Evolutionary conservation across 2,888 invertebrate species (phyloP), one percentile per base, ranked within the genome.

Genomic region (Brachynemurus nebulosus): DNA sequence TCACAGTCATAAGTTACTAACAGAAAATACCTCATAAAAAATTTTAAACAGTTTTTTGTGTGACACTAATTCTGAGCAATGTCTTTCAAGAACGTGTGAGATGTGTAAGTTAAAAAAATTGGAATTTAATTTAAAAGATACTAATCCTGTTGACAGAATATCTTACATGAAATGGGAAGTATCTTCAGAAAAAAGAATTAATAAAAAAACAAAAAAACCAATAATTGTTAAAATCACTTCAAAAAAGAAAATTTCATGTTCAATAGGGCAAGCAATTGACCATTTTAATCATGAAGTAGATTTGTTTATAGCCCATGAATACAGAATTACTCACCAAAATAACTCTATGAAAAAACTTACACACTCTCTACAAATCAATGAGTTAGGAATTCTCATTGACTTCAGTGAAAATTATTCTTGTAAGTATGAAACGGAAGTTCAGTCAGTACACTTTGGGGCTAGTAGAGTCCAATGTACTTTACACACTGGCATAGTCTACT

Each of bases 331-430:
- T 34, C 34, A 34, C 14, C 34, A 34, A 34, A 34, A 14, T 12
- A 11, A 12, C 12, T 12, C 12, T n/a, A 25, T n/a, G 8, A 25
- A 25, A 25, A 25, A 8, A 11, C n/a, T 25, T 8, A 9, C n/a
- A 11, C 8, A 34, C 6, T 12, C n/a, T 14, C 14, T 34, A 34
- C n/a, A 12, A 12, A 34, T 5, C 14, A 14, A 34, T 34, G 34
- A 34, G 14, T 34, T 34, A 34, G 34, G n/a, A 12, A 5, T 34
- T n/a, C 34, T 34, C 7, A 34, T 34, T 14, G 6, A 34, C 34
- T 34, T 34, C 34, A 34, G 34, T 34, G 34, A 34, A 34, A 34
- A 34, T 34, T 34, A 34, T 34, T 34, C 34, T 6, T 34, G 34
- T 12, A 34, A 34, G 14, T 34, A 34, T 6, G 34, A 34, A 34